Base-by-base conservation (phyloP, 2,888 invertebrate genomes). In the Amphipyra berbera region DNA sequence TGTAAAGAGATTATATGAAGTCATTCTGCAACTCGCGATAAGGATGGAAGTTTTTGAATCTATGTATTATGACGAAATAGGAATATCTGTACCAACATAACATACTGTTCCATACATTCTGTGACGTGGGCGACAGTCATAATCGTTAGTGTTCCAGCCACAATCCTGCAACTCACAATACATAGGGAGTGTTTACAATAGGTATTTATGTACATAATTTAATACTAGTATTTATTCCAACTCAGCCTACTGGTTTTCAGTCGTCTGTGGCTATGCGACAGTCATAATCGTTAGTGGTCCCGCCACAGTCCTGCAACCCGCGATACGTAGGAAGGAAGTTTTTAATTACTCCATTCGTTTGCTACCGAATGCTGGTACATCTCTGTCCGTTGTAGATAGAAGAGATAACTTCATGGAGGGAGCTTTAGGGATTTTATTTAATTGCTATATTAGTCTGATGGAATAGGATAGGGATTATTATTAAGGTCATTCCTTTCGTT, bases 271-370 rank as follows among this genome's bases (percentile, higher is more conserved):
- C 0, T 38, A 62, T 59, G 49, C 64, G 59, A 47, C 64, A 59
- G 54, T 61, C 68, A 65, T 76, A 76, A 74, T 68, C 73, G 73
- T 71, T 71, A 72, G 70, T 55, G 57, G 68, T 72, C 56, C 47
- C 60, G 68, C 46, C 62, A 44, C 55, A 48, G 74, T 27, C 12
- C n/a, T 65, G 65, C 63, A 56, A 33, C 44, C 53, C 60, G 68
- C 63, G 79, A 79, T 80, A 79, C 77, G 75, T 70, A 73, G 65
- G 71, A 80, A 82, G 77, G 73, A 79, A 83, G 73, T 80, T 82
- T 84, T 87, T 85, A 85, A 88, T 88, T 81, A 79, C 86, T 82
- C 73, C 76, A 84, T 84, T 82, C 81, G 78, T 63, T 67, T 71
- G 60, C 59, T 57, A 58, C 58, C 58, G 30, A 59, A 57, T 57